A percentile compares a stretch with the other conserved stretches of the same genome.
These are phyloP conservation scores for Conus betulinus DNA, from an alignment of 1,140 invertebrate species.

Conservation along the genomic window DNA sequence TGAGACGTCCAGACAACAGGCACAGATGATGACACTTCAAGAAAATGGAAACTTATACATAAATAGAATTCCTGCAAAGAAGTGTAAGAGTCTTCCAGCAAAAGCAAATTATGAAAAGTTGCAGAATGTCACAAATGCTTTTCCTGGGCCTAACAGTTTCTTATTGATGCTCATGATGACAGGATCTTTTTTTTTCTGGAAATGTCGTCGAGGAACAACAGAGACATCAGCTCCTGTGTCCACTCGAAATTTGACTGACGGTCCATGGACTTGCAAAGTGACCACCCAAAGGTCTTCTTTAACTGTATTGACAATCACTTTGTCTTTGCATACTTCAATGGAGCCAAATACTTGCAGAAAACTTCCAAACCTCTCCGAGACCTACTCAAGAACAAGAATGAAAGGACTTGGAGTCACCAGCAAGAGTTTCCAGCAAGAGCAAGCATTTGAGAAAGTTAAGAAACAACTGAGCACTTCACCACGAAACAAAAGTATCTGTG, in stretches of 20 bases:
- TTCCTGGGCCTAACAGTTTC: neutral
- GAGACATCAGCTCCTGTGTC: neutral
- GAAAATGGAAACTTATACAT: neutral
- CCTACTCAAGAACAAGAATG: constrained; percentile 37
- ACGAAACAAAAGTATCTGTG: constrained; percentile 36
- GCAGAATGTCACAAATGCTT: neutral
- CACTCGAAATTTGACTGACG: neutral
- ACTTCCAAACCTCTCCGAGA: constrained; percentile 37
- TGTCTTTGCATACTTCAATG: no score
- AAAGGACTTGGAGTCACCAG: constrained; percentile 25
- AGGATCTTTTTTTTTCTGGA: constrained; percentile 11
- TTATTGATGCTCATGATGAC: neutral
- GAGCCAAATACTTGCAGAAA: neutral
- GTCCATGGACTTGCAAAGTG: neutral
- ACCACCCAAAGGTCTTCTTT: no score
- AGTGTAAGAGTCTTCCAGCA: neutral
- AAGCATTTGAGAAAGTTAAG: constrained; percentile 29
- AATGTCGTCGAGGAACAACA: neutral
- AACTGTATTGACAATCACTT: no score
- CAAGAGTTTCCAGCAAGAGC: constrained; percentile 32
- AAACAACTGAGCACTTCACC: constrained; percentile 14
- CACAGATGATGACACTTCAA: neutral
- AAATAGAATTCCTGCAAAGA: neutral
- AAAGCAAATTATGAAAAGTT: neutral
- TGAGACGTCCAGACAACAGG: neutral